Conservation (phyloP, 2,113 vertebrate species). For the Silurus meridionalis region DNA sequence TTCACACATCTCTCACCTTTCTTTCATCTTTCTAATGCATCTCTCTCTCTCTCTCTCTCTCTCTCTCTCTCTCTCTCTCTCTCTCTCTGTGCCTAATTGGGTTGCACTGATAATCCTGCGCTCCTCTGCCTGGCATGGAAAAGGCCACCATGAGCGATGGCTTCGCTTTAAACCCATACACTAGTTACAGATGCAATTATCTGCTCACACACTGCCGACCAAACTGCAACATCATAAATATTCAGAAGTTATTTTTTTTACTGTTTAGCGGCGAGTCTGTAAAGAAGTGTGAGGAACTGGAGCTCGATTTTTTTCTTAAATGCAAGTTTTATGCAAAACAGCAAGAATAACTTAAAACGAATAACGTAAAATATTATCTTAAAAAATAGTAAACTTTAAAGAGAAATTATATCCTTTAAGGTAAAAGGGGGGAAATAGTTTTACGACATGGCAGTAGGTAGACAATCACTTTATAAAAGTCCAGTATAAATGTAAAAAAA, state of each 20-base stretch:
- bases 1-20: no score
- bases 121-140: slow-evolving; percentile 50
- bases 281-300: neutral
- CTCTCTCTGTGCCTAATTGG: slow-evolving; percentile 7
- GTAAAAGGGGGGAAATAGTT: no score
- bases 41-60: neutral
- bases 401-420: neutral
- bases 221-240: slow-evolving; percentile 43
- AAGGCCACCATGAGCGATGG: slow-evolving; percentile 54
- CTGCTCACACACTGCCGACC: slow-evolving; percentile 56
- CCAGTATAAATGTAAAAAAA: no score
- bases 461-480: no score
- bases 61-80: neutral
- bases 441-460: no score
- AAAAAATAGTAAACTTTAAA: neutral
- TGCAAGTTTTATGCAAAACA: neutral
- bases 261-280: slow-evolving; percentile 7
- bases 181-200: slow-evolving; percentile 35
- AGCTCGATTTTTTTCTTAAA: neutral
- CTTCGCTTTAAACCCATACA: slow-evolving; percentile 49
- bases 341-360: neutral
- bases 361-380: fast-evolving
- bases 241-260: slow-evolving; percentile 28
- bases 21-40: no score
- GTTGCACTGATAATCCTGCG: slow-evolving; percentile 27